Evolutionary conservation across 2,113 vertebrate genomes (phyloP).

Genomic region (Clarias magur): DNA sequence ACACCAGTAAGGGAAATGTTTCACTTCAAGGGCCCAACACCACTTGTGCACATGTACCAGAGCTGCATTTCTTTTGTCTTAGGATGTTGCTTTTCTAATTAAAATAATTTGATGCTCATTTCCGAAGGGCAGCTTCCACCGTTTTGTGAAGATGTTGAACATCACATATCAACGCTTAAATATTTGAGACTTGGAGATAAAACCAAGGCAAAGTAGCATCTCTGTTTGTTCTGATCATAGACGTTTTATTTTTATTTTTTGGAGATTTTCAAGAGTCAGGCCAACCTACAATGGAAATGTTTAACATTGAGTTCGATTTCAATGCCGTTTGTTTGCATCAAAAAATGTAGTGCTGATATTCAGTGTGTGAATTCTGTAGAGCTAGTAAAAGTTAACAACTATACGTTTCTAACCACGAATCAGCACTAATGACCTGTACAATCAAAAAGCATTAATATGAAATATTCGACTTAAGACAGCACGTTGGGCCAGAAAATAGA

Average conservation of each 20-base stretch:
- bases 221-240: background rate
- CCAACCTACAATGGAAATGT: background rate
- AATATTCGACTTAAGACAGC: background rate
- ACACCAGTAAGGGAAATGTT: background rate
- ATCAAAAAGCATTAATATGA: background rate
- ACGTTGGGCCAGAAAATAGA: background rate
- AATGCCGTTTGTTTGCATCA: no score
- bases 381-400: background rate
- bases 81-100: slow-evolving; percentile 16
- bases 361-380: background rate
- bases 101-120: slow-evolving; percentile 2
- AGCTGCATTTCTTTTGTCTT: slow-evolving; percentile 12
- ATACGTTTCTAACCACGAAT: background rate
- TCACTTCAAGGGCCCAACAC: slow-evolving; percentile 62
- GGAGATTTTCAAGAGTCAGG: background rate
- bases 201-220: background rate
- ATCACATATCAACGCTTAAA: background rate
- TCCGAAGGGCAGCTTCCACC: background rate
- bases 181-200: background rate
- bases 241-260: background rate
- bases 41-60: slow-evolving; percentile 28
- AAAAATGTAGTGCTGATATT: background rate
- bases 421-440: background rate
- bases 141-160: slow-evolving; percentile 8
- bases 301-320: background rate